Base-by-base conservation (phyloP, 2,888 invertebrate genomes). In the Malacosoma neustria region DNA sequence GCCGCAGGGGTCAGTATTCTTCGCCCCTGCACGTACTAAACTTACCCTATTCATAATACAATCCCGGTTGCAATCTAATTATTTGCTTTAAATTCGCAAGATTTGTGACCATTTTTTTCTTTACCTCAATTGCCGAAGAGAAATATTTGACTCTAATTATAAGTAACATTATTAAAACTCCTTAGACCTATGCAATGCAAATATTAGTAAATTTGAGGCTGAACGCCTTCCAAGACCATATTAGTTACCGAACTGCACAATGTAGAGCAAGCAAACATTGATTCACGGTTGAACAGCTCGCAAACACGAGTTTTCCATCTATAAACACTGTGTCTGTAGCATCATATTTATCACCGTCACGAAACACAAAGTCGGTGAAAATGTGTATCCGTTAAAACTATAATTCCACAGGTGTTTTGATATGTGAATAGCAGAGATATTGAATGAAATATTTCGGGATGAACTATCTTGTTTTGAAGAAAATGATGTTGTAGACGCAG, bases 251-350 rank as follows among this genome's bases (percentile, higher is more conserved):
- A 22, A 22, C 7, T 45, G 42, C 39, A 41, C 46, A 42, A 57
- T 56, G 55, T 64, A 45, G 59, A 64, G 47, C 62, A 49, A 48
- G 41, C 61, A 57, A 66, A 68, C 61, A 57, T 55, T 55, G 54
- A 65, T 58, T 65, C 64, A 61, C 57, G 54, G 52, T 58, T 61
- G 56, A 60, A 54, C 57, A 56, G 51, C 42, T 55, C 43, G 45
- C 36, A 36, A 44, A 45, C 41, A 40, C 48, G 41, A 39, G 59
- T 62, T 44, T 69, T 64, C 58, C 66, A 60, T 46, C 56, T 42
- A 37, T 37, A 35, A 37, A 40, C 43, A 38, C 34, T 11, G 38
- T 37, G 41, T 30, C 29, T 29, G 41, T 34, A 7, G 42, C 38
- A 14, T 11, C 35, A 39, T 35, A 39, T 41, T 45, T 33, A 40